Conservation (phyloP, 2,888 invertebrate genomes). For the Agrochola lota region DNA sequence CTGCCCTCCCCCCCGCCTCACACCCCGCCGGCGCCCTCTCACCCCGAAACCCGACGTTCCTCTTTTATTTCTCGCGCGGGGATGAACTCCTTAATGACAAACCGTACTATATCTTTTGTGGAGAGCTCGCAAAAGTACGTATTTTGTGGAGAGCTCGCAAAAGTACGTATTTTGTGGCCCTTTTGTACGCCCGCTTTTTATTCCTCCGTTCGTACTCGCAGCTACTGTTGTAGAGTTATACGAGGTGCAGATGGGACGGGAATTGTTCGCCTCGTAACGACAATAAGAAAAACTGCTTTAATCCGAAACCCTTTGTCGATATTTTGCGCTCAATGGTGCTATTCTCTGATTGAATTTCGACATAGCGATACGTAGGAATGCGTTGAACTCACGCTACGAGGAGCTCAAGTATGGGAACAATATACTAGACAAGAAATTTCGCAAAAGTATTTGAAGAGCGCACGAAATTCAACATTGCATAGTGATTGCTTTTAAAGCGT, state of each 20-base stretch:
- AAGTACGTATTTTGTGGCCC: constrained; percentile 90
- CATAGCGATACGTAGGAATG: constrained; percentile 63
- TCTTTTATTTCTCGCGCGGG: constrained; percentile 91
- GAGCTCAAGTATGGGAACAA: constrained; percentile 44
- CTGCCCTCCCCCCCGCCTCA: constrained; percentile 61
- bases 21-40: constrained; percentile 72
- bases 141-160: constrained; percentile 90
- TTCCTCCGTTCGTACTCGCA: constrained; percentile 79
- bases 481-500: constrained; percentile 24
- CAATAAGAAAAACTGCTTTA: constrained; percentile 82
- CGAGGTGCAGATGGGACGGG: constrained; percentile 79
- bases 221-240: constrained; percentile 71
- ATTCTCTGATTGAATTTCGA: constrained; percentile 72
- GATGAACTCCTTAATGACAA: constrained; percentile 91
- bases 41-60: constrained; percentile 85
- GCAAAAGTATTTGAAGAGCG: constrained; percentile 38
- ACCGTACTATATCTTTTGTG: constrained; percentile 91
- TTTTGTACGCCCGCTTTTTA: constrained; percentile 89
- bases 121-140: constrained; percentile 90
- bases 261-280: constrained; percentile 77
- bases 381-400: constrained; percentile 40
- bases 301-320: constrained; percentile 78
- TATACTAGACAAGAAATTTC: constrained; percentile 31
- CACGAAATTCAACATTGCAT: constrained; percentile 33
- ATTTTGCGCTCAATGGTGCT: constrained; percentile 69